Conservation (phyloP, 2,888 invertebrate genomes). For the Leptinotarsa peninsularis region DNA sequence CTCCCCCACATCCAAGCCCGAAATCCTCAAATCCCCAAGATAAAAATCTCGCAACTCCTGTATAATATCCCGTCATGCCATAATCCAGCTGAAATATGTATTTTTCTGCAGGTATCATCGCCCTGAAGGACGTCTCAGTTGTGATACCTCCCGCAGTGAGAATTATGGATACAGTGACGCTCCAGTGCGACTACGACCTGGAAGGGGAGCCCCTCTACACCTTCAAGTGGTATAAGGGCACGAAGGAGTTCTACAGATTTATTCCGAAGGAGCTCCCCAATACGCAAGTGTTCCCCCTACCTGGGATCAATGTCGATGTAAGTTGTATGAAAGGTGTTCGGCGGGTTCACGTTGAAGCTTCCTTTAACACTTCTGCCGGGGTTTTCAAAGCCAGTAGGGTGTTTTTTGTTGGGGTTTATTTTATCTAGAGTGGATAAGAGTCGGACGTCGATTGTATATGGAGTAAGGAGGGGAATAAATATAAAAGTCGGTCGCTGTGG, state of each 20-base stretch:
- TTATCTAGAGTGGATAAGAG: no score
- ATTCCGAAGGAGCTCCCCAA: conserved; percentile 84
- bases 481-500: no score
- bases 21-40: conserved; percentile 19
- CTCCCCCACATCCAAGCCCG: background rate
- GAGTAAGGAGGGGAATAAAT: no score
- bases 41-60: conserved; percentile 34
- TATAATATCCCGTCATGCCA: conserved; percentile 37
- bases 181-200: conserved; percentile 81
- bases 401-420: no score
- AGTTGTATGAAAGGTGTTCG: conserved; percentile 60
- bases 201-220: conserved; percentile 82
- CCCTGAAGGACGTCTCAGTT: conserved; percentile 77
- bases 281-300: conserved; percentile 78
- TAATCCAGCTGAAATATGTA: conserved; percentile 39
- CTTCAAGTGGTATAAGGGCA: conserved; percentile 85
- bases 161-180: conserved; percentile 78
- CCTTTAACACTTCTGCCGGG: no score
- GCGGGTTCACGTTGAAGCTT: no score
- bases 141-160: conserved; percentile 79
- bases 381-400: no score
- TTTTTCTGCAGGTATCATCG: conserved; percentile 57
- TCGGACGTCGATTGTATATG: no score
- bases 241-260: conserved; percentile 82
- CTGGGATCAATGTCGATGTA: conserved; percentile 79